Conservation (phyloP, 2,888 invertebrate genomes). For the Conus canariensis region DNA sequence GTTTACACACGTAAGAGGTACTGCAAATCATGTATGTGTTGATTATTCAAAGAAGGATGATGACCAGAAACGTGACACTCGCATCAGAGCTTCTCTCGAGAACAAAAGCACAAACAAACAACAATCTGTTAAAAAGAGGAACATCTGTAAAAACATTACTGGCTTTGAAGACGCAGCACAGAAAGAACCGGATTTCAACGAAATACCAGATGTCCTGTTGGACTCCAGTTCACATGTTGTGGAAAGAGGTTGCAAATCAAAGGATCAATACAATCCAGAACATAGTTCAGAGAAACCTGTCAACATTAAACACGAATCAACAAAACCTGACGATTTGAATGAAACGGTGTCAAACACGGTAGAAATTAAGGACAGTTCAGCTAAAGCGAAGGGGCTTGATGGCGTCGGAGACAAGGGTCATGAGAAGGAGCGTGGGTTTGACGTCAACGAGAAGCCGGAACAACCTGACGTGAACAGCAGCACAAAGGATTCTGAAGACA, state of each 20-base stretch:
- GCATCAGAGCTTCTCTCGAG: neutral
- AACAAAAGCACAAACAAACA: neutral
- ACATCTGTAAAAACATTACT: neutral
- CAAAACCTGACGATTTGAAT: neutral
- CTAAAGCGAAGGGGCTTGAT: too few species aligned
- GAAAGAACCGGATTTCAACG: neutral
- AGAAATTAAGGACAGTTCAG: too few species aligned
- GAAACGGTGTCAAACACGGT: neutral
- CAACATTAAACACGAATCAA: neutral
- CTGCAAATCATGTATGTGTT: neutral
- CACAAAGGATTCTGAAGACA: neutral
- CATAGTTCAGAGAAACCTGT: neutral
- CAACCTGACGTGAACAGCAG: neutral
- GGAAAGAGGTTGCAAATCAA: neutral
- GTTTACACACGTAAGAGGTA: neutral
- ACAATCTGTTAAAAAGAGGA: neutral
- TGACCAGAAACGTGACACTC: neutral
- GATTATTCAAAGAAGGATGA: neutral
- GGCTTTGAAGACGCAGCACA: neutral
- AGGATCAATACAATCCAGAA: neutral
- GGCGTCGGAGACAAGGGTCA: neutral
- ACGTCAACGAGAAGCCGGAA: neutral
- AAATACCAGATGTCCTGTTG: neutral
- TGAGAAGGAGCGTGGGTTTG: neutral
- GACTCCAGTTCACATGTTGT: neutral